Evolutionary conservation across 2,888 invertebrate species (phyloP).

Genomic region (Venusia cambrica): DNA sequence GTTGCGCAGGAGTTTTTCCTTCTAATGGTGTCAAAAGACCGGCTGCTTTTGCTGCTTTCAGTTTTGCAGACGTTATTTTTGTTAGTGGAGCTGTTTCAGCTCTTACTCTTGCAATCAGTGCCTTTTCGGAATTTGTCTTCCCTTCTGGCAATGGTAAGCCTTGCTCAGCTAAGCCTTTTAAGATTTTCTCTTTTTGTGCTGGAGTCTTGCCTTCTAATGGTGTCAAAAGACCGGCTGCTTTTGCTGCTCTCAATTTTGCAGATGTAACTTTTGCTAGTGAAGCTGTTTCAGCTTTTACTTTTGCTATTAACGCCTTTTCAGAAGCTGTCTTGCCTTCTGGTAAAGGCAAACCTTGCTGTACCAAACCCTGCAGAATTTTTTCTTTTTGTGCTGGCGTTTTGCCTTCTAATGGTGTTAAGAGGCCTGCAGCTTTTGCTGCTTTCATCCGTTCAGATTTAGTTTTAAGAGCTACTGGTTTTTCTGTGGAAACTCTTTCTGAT

Average conservation of each 20-base stretch:
- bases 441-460: constrained; percentile 37
- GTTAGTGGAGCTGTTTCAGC: no score
- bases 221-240: no score
- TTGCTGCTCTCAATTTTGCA: no score
- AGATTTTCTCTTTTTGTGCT: no score
- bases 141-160: no score
- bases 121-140: no score
- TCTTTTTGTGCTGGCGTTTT: constrained; percentile 35
- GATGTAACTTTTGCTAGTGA: no score
- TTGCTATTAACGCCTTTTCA: constrained; percentile 34
- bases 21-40: constrained; percentile 33
- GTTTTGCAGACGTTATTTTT: no score
- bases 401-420: constrained; percentile 33
- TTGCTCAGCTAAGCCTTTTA: no score
- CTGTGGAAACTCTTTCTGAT: constrained; percentile 18
- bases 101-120: no score
- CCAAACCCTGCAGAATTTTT: constrained; percentile 31
- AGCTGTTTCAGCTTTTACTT: constrained; percentile 30
- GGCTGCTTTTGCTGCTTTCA: no score
- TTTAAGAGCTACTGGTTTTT: constrained; percentile 20
- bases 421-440: constrained; percentile 31
- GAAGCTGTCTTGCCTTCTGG: constrained; percentile 36
- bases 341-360: constrained; percentile 27
- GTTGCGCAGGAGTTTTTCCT: constrained; percentile 35
- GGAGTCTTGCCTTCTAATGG: no score